A percentile compares a stretch with the other conserved stretches of the same genome.
These are phyloP conservation scores for Ostrea edulis DNA, from an alignment of 1,140 invertebrate species.

Conservation along the genomic window DNA sequence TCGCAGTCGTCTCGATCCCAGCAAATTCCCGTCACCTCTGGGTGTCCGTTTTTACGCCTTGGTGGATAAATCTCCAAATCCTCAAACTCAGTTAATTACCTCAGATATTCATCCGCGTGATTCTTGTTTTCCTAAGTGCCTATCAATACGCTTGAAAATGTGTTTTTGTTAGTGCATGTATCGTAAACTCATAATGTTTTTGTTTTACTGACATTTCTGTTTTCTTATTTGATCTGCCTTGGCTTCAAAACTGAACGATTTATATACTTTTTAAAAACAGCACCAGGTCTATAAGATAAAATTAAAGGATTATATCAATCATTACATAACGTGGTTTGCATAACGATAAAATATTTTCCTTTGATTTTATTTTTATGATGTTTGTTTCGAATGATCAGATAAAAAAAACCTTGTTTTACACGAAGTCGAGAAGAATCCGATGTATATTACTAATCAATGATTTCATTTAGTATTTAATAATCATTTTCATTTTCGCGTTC, in stretches of 20 bases:
- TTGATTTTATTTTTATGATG: not conserved
- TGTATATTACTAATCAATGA: not conserved
- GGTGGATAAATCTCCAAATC: conserved; percentile 23
- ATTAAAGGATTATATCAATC: not conserved
- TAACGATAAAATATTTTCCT: not conserved
- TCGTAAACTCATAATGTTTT: not conserved
- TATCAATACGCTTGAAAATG: conserved; percentile 15
- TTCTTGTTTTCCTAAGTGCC: conserved; percentile 23
- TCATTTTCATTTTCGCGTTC: not conserved
- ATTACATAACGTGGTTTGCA: not conserved
- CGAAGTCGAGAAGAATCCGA: not conserved
- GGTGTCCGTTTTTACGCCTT: conserved; percentile 7
- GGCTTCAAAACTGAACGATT: not conserved
- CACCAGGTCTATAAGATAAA: not conserved
- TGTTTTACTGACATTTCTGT: conserved; percentile 12
- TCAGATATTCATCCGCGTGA: conserved; percentile 8
- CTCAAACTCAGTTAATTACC: conserved; percentile 15
- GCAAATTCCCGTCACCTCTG: not conserved
- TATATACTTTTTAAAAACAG: not conserved
- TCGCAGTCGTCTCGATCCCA: not conserved
- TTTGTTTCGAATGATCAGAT: not conserved
- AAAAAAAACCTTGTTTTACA: not conserved
- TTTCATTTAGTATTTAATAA: not conserved
- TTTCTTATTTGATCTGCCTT: not conserved
- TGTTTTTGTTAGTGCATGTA: not conserved